These are phyloP conservation scores for Anthoscopus minutus DNA, from an alignment of 2,113 vertebrate species.

Conservation along the genomic window DNA sequence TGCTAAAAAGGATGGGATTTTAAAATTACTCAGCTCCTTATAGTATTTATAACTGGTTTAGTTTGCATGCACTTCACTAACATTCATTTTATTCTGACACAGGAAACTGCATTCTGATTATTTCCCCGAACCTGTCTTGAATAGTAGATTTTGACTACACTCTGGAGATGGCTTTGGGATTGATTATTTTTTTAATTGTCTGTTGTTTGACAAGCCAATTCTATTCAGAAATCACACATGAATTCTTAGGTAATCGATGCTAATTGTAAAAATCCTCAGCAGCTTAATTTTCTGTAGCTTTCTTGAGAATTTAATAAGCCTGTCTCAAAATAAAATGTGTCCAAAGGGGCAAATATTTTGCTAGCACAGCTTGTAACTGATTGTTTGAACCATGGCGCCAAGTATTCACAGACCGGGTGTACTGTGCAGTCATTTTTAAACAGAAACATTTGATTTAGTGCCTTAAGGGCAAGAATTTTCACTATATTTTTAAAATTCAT, in stretches of 20 bases:
- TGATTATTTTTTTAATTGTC: not conserved
- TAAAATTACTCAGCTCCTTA: conserved; percentile 23
- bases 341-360: conserved; percentile 58
- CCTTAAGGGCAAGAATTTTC: conserved; percentile 33
- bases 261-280: conserved; percentile 49
- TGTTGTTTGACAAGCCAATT: conserved; percentile 16
- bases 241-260: conserved; percentile 32
- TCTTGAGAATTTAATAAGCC: conserved; percentile 42
- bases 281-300: conserved; percentile 39
- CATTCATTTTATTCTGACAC: conserved; percentile 3
- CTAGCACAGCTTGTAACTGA: conserved; percentile 46
- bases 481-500: conserved; percentile 23
- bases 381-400: not conserved
- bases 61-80: conserved; percentile 7
- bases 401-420: not conserved
- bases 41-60: conserved; percentile 27
- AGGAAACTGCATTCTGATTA: not conserved
- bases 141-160: not conserved
- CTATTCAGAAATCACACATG: conserved; percentile 10
- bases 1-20: conserved; percentile 41
- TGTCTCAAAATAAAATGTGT: conserved; percentile 41
- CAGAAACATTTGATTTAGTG: conserved; percentile 20
- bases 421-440: conserved; percentile 29
- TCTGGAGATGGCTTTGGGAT: not conserved
- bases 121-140: not conserved